These are phyloP conservation scores for Liasis olivaceus DNA, from an alignment of 2,797 vertebrate genomes.

Conservation along the genomic window DNA sequence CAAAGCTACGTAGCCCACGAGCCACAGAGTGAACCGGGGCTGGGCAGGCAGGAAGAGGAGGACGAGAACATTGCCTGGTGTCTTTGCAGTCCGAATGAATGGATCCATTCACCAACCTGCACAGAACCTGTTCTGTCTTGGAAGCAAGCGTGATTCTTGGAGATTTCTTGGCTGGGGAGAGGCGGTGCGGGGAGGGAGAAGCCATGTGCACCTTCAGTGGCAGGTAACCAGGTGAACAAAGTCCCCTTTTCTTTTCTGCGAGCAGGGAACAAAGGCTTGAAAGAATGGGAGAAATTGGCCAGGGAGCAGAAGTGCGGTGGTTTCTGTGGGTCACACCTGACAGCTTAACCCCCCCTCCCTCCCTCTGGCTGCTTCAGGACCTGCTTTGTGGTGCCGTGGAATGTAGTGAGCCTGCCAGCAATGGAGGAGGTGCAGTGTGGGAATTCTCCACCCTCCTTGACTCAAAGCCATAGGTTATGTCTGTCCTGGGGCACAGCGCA, in stretches of 20 bases:
- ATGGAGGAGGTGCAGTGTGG: constrained; percentile 81
- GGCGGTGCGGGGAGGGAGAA: background rate
- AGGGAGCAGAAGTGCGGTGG: background rate
- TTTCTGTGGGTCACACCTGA: constrained; percentile 61
- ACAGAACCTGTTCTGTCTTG: background rate
- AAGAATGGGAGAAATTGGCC: constrained; percentile 25
- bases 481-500: constrained; percentile 76
- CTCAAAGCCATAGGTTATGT: constrained; percentile 74
- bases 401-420: constrained; percentile 73
- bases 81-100: background rate
- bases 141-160: background rate
- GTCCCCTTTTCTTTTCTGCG: background rate
- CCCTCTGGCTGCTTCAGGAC: constrained; percentile 70
- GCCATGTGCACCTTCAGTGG: background rate
- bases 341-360: constrained; percentile 39
- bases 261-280: background rate
- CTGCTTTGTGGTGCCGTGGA: constrained; percentile 69
- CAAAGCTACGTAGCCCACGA: no score
- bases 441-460: constrained; percentile 85
- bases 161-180: background rate
- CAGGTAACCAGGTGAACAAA: constrained; percentile 37
- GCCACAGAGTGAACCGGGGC: background rate
- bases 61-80: background rate
- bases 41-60: background rate
- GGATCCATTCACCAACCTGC: background rate